Base-by-base conservation (phyloP, 2,113 vertebrate genomes). In the Nipponia nippon region DNA sequence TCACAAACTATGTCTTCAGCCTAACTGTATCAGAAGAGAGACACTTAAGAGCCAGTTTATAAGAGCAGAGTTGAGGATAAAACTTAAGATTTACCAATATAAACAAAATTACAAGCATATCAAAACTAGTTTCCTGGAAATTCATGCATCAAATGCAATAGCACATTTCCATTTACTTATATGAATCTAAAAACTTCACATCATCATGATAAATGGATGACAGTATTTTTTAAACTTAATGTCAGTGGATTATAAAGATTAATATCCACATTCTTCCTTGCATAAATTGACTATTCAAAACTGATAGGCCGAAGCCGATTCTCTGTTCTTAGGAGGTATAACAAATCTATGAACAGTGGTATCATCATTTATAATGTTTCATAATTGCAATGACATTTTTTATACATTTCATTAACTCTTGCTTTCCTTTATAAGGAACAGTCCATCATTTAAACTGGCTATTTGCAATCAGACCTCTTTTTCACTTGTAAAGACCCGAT, bases 251-350 rank as follows among this genome's bases (percentile, higher is more conserved):
- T 84, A 84, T 75, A 93, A 95, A 89, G 73, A 95, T 91, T 91
- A 94, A 96, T 89, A 91, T 7, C 25, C n/a, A 75, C 47, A 50
- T 79, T 93, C 66, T 71, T 84, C 50, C 46, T 78, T 70, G 73
- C 47, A 87, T 71, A 94, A 84, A 97, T 91, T 91, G 89, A 77
- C 56, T 90, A 90, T 29, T 42, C 36, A 50, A 85, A 95, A 61
- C 46, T 3, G 3, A 49, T 18, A 87, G 73, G 34, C 46, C 89
- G 87, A 91, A 34, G 89, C 65, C 10, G 50, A 91, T 61, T 89
- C 58, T 61, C 72, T 81, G 13, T 44, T 91, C 46, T 42, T 82
- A 87, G 25, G 52, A 93, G 53, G 27, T 80, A 12, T n/a, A 88
- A 75, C 32, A 92, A 26, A 59, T 55, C 62, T 84, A 49, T 34